Base-by-base conservation (phyloP, 2,113 vertebrate genomes). In the Otocyon megalotis region DNA sequence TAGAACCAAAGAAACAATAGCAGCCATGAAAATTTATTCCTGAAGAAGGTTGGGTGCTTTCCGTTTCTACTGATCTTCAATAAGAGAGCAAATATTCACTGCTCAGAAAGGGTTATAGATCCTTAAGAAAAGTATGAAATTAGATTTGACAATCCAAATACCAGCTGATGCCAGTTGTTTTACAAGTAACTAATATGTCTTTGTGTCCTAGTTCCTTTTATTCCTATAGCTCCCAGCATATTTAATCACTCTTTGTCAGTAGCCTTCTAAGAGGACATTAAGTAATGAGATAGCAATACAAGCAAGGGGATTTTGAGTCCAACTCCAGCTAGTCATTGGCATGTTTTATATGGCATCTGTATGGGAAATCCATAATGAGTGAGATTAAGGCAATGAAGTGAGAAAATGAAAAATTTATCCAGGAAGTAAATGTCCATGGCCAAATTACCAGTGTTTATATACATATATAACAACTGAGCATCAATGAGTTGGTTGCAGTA, bases 351-450 rank as follows among this genome's bases (percentile, higher is more conserved):
- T 60, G 30, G 26, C n/a, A 30, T 60, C 65, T 35, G 26, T 62
- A 37, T 65, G 35, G 87, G 67, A 95, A 93, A 81, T 95, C 37
- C 76, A 50, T 82, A 82, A 50, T n/a, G 28, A 84, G 6, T 58
- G 58, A 88, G 26, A 76, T 95, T 72, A 86, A 89, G 17, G 37
- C 65, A 95, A 79, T 74, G 32, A 86, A 94, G 54, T 77, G 48
- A 97, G 65, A 60, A 95, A 95, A 88, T 90, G 48, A 93, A 96
- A 88, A 82, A 77, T 58, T 77, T 58, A 89, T 77, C 35, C 12
- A 88, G 35, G n/a, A 85, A 69, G 60, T 81, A 62, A 82, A 43
- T 84, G n/a, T 89, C 7, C 37, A 8, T 83, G 67, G 72, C 24
- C 77, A 88, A 88, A 86, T 90, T 71, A 72, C 35, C 71, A 89